Base-by-base conservation (phyloP, 2,888 invertebrate species). In the Drosophila merina region DNA sequence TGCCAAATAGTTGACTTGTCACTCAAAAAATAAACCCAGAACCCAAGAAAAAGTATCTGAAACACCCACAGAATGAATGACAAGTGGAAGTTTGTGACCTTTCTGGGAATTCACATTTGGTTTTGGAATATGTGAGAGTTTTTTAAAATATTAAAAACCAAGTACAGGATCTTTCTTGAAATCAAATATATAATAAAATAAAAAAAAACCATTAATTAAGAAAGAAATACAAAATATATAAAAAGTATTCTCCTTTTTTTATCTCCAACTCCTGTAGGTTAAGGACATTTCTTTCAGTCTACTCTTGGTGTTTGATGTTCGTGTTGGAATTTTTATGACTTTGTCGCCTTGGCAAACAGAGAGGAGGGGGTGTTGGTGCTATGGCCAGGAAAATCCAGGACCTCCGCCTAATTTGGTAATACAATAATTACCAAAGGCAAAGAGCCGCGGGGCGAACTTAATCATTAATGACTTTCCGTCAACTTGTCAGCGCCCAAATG, bases 401-500 rank as follows among this genome's bases (percentile, higher is more conserved):
- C 30, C 20, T 67, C 14, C 36, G 38, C 57, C 60, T 81, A 68
- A 75, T 81, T 75, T 75, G 68, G 40, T 63, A 68, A 54, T 54
- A 76, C 59, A 69, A 57, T 57, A 63, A 68, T 54, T 78, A 68
- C 69, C 55, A 40, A 54, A 14, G 10, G 36, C 28, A 8, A 26
- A 20, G 14, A 14, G 12, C 14, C 10, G 10, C 8, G 10, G 56
- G 36, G 67, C 33, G 42, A 52, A 20, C 56, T 51, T 50, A 75
- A 86, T 83, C 80, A 74, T 72, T 83, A 83, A 83, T 84, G 86
- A 88, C 72, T 80, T 86, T 86, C 63, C 84, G 76, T 86, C 86
- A 83, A 88, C 70, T 83, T 86, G 88, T 88, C 83, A 84, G 67
- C 72, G 63, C 55, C 52, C 79, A 66, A 82, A 86, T 86, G 84